Evolutionary conservation across 2,113 vertebrate species (phyloP).

Genomic region (Bubo scandiacus): DNA sequence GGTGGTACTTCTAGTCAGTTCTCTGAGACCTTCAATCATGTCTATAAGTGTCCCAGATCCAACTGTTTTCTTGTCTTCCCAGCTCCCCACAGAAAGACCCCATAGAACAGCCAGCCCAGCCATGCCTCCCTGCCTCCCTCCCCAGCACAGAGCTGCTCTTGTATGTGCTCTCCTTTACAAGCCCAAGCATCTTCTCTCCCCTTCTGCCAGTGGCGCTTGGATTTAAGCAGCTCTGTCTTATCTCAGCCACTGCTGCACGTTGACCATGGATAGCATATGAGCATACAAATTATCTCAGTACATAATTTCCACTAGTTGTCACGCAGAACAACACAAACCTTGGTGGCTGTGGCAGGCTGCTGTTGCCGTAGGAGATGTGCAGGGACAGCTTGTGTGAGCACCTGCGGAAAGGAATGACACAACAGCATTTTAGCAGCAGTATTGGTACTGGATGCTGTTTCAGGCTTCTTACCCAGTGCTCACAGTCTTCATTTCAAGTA

Average conservation of each 20-base stretch:
- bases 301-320: neutral
- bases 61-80: neutral
- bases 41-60: fast-evolving
- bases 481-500: neutral
- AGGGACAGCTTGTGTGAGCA: neutral
- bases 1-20: neutral
- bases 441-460: neutral
- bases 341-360: neutral
- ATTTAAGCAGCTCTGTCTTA: neutral
- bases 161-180: neutral
- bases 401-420: neutral
- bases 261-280: neutral
- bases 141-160: neutral
- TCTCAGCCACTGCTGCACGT: neutral
- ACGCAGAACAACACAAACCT: neutral
- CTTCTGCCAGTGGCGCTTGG: neutral
- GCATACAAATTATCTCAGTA: neutral
- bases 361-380: neutral
- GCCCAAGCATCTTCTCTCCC: neutral
- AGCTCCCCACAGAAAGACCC: neutral
- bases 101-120: neutral
- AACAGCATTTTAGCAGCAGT: neutral
- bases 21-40: neutral
- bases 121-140: neutral
- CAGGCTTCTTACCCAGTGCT: neutral